Conservation (phyloP, 1,140 invertebrate species). For the Sitobion miscanthi region DNA sequence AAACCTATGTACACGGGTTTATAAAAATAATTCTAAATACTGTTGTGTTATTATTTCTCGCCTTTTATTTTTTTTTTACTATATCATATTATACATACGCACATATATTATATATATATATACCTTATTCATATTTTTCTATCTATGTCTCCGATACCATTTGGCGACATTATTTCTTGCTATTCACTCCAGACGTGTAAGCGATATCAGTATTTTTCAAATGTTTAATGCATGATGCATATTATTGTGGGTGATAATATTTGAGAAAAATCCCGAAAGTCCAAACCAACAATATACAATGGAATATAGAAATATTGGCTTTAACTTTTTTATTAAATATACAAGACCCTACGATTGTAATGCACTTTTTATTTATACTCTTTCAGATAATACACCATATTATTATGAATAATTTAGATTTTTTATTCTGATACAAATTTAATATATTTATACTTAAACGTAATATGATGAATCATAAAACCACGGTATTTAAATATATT, state of each 20-base stretch:
- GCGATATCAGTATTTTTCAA: not conserved
- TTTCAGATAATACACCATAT: not conserved
- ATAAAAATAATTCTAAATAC: constrained; percentile 23
- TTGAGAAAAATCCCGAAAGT: not conserved
- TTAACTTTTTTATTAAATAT: not conserved
- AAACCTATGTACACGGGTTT: not conserved
- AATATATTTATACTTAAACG: not conserved
- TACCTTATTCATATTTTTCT: not conserved
- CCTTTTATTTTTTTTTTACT: not conserved
- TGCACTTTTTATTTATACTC: not conserved
- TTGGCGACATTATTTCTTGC: not conserved
- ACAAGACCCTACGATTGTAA: not conserved
- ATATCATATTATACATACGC: not conserved
- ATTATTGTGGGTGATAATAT: not conserved
- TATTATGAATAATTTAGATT: not conserved
- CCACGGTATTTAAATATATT: not conserved
- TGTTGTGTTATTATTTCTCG: not conserved
- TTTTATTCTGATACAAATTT: not conserved
- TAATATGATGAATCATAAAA: not conserved
- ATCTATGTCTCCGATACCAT: not conserved
- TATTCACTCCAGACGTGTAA: not conserved
- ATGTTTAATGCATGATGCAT: not conserved
- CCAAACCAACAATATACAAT: not conserved
- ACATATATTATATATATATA: not conserved
- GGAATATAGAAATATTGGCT: not conserved